A percentile compares a stretch with the other conserved stretches of the same genome.
These are phyloP conservation scores for Chironomus riparius DNA, from an alignment of 2,888 invertebrate genomes.

Conservation along the genomic window DNA sequence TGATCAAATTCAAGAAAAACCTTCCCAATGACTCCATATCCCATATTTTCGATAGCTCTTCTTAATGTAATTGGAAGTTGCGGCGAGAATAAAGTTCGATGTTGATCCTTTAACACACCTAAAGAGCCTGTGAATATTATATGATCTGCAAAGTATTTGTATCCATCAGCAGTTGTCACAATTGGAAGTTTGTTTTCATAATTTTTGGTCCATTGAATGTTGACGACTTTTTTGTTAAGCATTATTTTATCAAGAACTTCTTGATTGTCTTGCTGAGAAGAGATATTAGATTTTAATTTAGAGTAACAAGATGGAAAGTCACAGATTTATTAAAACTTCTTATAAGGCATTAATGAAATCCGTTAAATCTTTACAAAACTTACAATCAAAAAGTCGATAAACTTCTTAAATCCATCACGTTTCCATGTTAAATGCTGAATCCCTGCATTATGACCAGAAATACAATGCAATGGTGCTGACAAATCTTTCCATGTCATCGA, in stretches of 20 bases:
- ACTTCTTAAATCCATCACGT: not conserved
- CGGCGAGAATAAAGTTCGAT: slow-evolving; percentile 47
- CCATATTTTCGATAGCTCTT: slow-evolving; percentile 47
- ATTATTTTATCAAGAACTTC: slow-evolving; percentile 45
- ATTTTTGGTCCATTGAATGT: slow-evolving; percentile 38
- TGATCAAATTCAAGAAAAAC: slow-evolving; percentile 54
- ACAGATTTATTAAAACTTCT: no score
- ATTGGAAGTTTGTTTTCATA: slow-evolving; percentile 29
- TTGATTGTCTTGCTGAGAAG: slow-evolving; percentile 49
- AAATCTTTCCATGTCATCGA: no score
- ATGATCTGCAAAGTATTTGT: slow-evolving; percentile 43
- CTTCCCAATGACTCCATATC: slow-evolving; percentile 58
- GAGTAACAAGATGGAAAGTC: no score
- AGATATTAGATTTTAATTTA: slow-evolving; percentile 40
- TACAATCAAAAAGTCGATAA: slow-evolving; percentile 51
- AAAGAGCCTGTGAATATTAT: slow-evolving; percentile 55
- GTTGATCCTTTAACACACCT: slow-evolving; percentile 50
- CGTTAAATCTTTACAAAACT: slow-evolving; percentile 45
- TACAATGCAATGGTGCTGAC: no score
- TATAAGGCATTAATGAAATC: no score
- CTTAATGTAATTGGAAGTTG: slow-evolving; percentile 44
- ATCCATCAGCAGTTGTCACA: slow-evolving; percentile 36
- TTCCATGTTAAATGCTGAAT: not conserved
- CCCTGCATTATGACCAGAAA: slow-evolving; percentile 34
- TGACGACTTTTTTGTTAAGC: slow-evolving; percentile 43